Base-by-base conservation (phyloP, 2,888 invertebrate genomes). In the Drosophila macrospina region DNA sequence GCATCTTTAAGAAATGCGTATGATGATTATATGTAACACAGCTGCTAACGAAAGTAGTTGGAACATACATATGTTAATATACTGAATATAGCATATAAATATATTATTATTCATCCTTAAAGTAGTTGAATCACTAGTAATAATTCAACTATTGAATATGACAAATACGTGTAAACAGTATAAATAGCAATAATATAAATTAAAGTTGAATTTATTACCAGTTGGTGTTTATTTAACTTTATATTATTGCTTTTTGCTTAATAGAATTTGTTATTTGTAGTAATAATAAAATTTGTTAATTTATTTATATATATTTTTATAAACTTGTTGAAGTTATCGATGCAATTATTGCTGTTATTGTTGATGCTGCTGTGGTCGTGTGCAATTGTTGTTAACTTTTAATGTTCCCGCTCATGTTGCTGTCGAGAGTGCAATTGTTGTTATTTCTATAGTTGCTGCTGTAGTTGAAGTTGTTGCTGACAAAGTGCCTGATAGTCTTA, bases 351-450 rank as follows among this genome's bases (percentile, higher is more conserved):
- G 30, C n/a, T 10, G 11, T 52, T 30, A 20, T n/a, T 41, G 41
- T 52, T 52, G 20, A 39, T 28, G 16, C 32, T 20, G 41, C 41
- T n/a, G 24, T 50, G 34, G 10, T 36, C 13, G 30, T 5, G 30
- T 20, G 13, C 20, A 20, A 41, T 30, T 52, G 41, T 52, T n/a
- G 39, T 41, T 52, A 16, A 16, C 28, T 28, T 39, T 20, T 39
- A 20, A 39, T 26, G 50, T 37, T 37, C 4, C 26, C 37, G 36
- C 36, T 51, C 50, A 36, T 50, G 50, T 50, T 30, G 52, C 39
- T 30, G 39, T 16, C 16, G 39, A 39, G 8, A 37, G 20, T 20
- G 39, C 28, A 39, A 20, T 20, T 52, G 52, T 39, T 52, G 39
- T 41, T 11, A 3, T 15, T 41, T 11, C 7, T n/a, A 10, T 48